These are phyloP conservation scores for Trissolcus japonicus DNA, from an alignment of 2,888 invertebrate species.

Conservation along the genomic window DNA sequence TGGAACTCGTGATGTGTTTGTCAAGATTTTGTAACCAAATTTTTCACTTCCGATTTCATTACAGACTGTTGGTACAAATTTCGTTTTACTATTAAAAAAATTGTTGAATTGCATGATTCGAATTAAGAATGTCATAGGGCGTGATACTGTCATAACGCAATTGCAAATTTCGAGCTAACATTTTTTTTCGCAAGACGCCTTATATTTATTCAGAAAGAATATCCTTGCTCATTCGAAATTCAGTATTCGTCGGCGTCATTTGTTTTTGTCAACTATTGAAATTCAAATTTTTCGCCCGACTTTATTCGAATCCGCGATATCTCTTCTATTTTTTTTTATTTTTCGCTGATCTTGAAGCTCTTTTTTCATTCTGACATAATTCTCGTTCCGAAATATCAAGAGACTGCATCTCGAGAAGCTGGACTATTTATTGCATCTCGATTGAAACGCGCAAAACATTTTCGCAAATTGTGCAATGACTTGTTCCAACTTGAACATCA, in stretches of 20 bases:
- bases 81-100: neutral
- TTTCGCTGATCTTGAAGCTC: constrained; percentile 3
- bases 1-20: constrained; percentile 24
- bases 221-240: constrained; percentile 10
- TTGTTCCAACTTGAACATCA: constrained; percentile 3
- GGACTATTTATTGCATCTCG: constrained; percentile 38
- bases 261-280: constrained; percentile 13
- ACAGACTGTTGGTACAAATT: constrained; percentile 1
- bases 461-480: constrained; percentile 31
- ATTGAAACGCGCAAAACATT: constrained; percentile 33
- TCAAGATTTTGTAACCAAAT: constrained; percentile 20
- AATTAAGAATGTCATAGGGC: too few species aligned
- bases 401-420: constrained; percentile 40
- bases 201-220: constrained; percentile 23
- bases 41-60: constrained; percentile 12
- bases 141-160: too few species aligned
- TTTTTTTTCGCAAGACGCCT: neutral
- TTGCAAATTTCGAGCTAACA: neutral
- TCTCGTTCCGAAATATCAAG: constrained; percentile 30
- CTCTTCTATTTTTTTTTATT: neutral
- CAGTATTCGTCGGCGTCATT: constrained; percentile 5
- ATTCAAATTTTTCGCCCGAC: constrained; percentile 6
- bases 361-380: constrained; percentile 27
- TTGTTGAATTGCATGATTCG: too few species aligned
- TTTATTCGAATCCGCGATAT: constrained; percentile 4